Evolutionary conservation across 2,888 invertebrate genomes (phyloP), one percentile per base, ranked within the genome.

Genomic region (Clanis bilineata): DNA sequence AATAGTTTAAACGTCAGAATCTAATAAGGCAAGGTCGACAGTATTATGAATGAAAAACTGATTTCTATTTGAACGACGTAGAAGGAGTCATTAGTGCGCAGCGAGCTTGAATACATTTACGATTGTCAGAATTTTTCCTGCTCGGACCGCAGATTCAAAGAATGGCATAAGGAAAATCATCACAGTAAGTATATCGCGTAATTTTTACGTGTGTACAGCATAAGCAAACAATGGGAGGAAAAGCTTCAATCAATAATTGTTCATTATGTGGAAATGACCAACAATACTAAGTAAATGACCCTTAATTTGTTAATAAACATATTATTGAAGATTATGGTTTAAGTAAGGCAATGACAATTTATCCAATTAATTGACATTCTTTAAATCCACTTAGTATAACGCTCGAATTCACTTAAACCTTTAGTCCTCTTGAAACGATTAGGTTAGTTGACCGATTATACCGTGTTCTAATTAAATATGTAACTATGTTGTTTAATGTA

Each of bases 321-420:
- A 15, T 47, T 7, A 47, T 28, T 47, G 3, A 51, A 18, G 28
- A 18, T 51, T 18, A 21, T 5, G 22, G 18, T 32, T 18, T 38
- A 38, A 36, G 22, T 22, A 22, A 51, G n/a, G 25, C 28, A 39
- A 39, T 10, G 25, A 28, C 10, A 39, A 38, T 58, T 51, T 51
- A 58, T 58, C 58, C 58, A 58, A 58, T 58, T 58, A 51, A 39
- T 51, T 18, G 1, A 51, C 18, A 4, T 10, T 25, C 36, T 23
- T 10, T 47, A 36, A 58, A 51, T 51, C 58, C 28, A 28, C 25
- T 58, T 58, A 58, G 38, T 32, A 43, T 43, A 15, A 58, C 51
- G 51, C 39, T 51, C 25, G 58, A 58, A 47, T 58, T 39, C 12
- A 58, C 47, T 21, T n/a, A 58, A 58, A 10, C 38, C 58, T 18